Conservation (phyloP, 2,797 vertebrate genomes). For the Thalassophryne amazonica region DNA sequence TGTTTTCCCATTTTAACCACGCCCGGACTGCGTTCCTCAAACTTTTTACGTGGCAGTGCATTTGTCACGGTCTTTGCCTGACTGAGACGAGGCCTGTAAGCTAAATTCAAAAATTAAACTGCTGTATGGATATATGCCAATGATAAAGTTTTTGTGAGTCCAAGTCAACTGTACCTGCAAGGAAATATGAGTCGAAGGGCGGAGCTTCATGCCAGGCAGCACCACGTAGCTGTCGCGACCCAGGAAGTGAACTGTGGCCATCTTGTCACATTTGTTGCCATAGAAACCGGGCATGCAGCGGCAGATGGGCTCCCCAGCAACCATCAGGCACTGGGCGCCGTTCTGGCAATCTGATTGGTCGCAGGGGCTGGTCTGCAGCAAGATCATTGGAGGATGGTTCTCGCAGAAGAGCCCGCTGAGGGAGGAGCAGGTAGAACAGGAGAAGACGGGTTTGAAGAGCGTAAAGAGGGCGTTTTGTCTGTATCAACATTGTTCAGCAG, state of each 20-base stretch:
- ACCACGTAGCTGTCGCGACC: constrained; percentile 90
- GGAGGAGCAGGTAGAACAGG: constrained; percentile 6
- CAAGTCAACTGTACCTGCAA: constrained; percentile 80
- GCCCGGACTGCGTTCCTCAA: too few species aligned
- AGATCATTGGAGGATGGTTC: constrained; percentile 92
- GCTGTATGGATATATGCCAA: not conserved
- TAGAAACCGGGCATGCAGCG: constrained; percentile 90
- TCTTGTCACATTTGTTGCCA: constrained; percentile 90
- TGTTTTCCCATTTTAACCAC: too few species aligned
- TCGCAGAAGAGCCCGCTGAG: constrained; percentile 90
- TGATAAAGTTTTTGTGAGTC: not conserved
- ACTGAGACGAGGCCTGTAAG: too few species aligned
- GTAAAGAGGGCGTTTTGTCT: constrained; percentile 11
- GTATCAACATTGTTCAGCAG: constrained; percentile 2
- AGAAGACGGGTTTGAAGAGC: constrained; percentile 23
- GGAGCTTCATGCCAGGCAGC: constrained; percentile 84
- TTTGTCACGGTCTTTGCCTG: too few species aligned
- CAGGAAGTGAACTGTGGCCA: constrained; percentile 90
- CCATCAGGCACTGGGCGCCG: constrained; percentile 87
- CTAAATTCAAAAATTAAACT: not conserved
- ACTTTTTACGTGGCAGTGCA: too few species aligned
- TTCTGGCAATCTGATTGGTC: constrained; percentile 94
- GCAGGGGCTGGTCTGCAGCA: constrained; percentile 95
- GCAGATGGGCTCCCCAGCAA: constrained; percentile 87
- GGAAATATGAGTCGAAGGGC: constrained; percentile 89